These are phyloP conservation scores for Portunus trituberculatus DNA, from an alignment of 1,140 invertebrate species.

Conservation along the genomic window DNA sequence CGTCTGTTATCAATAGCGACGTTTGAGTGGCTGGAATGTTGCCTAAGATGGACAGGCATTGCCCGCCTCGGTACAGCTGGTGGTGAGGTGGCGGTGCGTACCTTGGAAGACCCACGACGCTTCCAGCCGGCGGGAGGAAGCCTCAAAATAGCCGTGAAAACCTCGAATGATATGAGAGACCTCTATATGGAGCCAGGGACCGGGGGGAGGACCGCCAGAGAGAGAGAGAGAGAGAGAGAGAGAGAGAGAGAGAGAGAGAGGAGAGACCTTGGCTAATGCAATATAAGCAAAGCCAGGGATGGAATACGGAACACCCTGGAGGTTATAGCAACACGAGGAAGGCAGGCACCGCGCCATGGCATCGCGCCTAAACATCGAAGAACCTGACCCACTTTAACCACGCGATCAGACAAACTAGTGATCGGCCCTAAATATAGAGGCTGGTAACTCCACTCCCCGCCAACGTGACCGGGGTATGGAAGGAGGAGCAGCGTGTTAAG, in stretches of 20 bases:
- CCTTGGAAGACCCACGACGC: constrained; percentile 16
- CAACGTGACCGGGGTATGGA: background rate
- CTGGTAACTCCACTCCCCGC: background rate
- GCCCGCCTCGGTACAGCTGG: background rate
- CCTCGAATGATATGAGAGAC: background rate
- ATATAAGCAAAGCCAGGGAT: background rate
- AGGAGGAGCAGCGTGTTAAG: background rate
- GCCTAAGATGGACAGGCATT: constrained; percentile 8
- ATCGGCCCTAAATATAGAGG: background rate
- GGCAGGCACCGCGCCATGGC: background rate
- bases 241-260: constrained; percentile 41
- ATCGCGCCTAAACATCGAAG: background rate
- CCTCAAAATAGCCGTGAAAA: constrained; percentile 8
- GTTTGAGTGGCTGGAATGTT: constrained; percentile 20
- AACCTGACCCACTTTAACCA: background rate
- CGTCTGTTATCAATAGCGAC: constrained; percentile 11
- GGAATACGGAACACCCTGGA: background rate
- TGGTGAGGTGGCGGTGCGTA: background rate
- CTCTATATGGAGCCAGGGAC: background rate
- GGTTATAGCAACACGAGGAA: background rate
- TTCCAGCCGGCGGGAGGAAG: background rate
- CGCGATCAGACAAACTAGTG: background rate
- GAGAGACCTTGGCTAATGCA: background rate
- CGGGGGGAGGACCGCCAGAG: background rate
- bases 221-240: constrained; percentile 46